Percentiles rank a stretch among this genome's conserved stretches.
These are phyloP conservation scores for Upupa epops DNA, from an alignment of 2,113 vertebrate species.

Conservation along the genomic window DNA sequence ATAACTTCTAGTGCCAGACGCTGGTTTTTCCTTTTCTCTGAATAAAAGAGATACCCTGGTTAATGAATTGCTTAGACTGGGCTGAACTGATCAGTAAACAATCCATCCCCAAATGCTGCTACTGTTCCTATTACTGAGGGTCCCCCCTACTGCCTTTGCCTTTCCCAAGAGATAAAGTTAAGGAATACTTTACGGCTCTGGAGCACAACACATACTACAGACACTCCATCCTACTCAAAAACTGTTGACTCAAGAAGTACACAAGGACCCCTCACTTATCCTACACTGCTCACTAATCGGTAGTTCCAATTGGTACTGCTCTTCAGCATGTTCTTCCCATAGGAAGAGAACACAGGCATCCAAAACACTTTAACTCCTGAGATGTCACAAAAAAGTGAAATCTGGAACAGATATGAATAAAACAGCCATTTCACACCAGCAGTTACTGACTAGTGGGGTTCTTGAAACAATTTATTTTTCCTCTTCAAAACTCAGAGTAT, in stretches of 20 bases:
- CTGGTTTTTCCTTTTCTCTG: constrained; percentile 72
- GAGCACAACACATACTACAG: neutral
- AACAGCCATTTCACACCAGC: neutral
- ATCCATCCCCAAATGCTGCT: neutral
- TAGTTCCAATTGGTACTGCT: neutral
- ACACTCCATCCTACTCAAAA: neutral
- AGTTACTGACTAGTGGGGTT: neutral
- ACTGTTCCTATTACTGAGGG: neutral
- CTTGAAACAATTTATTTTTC: neutral
- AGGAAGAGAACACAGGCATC: neutral
- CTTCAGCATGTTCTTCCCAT: neutral
- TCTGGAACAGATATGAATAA: neutral
- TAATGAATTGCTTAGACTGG: neutral
- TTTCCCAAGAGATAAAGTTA: neutral
- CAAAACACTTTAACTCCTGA: neutral
- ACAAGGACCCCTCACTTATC: neutral
- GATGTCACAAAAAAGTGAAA: neutral
- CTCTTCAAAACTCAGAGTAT: neutral
- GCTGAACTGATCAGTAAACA: neutral
- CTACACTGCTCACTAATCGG: neutral
- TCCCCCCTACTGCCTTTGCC: neutral
- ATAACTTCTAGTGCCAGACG: constrained; percentile 77
- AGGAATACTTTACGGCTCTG: neutral
- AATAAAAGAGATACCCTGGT: neutral
- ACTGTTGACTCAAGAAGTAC: neutral